Conservation (phyloP, 2,797 vertebrate species). For the Sebastes dallii region DNA sequence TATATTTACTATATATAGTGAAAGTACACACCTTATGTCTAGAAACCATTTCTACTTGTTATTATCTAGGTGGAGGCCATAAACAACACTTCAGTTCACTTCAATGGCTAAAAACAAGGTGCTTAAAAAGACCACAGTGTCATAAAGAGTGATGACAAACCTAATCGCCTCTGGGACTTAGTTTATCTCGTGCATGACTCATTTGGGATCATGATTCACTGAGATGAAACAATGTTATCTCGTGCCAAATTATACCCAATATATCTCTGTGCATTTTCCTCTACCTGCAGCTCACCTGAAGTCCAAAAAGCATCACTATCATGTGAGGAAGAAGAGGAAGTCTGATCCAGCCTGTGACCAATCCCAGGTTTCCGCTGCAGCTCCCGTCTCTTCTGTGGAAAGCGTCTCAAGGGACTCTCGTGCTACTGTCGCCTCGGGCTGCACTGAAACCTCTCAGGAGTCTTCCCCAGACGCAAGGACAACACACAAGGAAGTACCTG, state of each 20-base stretch:
- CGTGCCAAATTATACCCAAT: not conserved
- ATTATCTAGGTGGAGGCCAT: not conserved
- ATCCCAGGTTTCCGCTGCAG: not conserved
- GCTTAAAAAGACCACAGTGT: not conserved
- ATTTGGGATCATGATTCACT: not conserved
- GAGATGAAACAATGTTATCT: not conserved
- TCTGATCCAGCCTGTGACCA: conserved; percentile 50
- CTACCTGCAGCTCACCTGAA: conserved; percentile 87
- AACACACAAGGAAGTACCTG: conserved; percentile 37
- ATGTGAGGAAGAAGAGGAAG: conserved; percentile 87
- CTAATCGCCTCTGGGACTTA: not conserved
- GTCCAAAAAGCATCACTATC: conserved; percentile 91
- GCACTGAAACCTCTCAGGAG: conserved; percentile 23
- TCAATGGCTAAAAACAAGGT: not conserved
- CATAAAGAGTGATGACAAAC: not conserved
- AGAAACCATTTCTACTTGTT: too few species aligned
- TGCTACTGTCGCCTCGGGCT: conserved; percentile 24
- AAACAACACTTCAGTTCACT: not conserved
- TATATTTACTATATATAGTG: not conserved
- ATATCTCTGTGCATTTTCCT: not conserved
- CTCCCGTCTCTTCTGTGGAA: conserved; percentile 13
- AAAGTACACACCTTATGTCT: too few species aligned
- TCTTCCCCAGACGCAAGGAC: conserved; percentile 20
- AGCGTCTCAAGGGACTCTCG: conserved; percentile 21
- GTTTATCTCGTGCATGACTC: not conserved